Evolutionary conservation across 1,140 invertebrate species (phyloP).

Genomic region (Hydropsyche tenuis): DNA sequence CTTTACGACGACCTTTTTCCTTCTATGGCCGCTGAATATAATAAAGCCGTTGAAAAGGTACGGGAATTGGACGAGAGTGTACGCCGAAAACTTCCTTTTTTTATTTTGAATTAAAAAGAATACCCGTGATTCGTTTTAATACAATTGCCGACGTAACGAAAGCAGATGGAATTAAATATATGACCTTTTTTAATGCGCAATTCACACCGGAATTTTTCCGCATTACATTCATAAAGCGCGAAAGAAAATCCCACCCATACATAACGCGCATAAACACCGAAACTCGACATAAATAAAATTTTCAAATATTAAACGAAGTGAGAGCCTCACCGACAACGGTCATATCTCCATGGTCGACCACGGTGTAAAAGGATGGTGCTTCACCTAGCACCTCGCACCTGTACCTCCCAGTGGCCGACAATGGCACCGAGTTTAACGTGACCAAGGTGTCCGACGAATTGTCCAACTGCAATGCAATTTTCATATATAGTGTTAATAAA

Average conservation of each 20-base stretch:
- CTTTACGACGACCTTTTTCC: constrained; percentile 7
- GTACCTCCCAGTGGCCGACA: constrained; percentile 75
- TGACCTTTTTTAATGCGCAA: neutral
- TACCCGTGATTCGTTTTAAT: neutral
- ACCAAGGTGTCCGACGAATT: constrained; percentile 73
- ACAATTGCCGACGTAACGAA: neutral
- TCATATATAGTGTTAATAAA: neutral
- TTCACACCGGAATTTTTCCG: neutral
- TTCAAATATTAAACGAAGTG: neutral
- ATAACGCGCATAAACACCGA: no score
- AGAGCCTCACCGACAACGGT: constrained; percentile 72
- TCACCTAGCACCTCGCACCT: constrained; percentile 82
- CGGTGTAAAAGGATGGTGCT: constrained; percentile 77
- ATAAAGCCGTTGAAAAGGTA: no score
- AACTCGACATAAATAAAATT: no score
- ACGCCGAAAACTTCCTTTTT: neutral
- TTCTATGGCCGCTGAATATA: neutral
- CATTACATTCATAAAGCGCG: no score
- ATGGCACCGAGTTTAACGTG: constrained; percentile 69
- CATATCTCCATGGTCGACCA: constrained; percentile 77
- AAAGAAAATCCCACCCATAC: no score
- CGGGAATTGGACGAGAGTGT: no score
- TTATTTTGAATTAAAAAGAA: neutral
- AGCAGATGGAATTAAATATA: constrained; percentile 12
- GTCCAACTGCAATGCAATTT: constrained; percentile 64